Evolutionary conservation across 2,888 invertebrate genomes (phyloP).

Genomic region (Linnaemya vulpina): DNA sequence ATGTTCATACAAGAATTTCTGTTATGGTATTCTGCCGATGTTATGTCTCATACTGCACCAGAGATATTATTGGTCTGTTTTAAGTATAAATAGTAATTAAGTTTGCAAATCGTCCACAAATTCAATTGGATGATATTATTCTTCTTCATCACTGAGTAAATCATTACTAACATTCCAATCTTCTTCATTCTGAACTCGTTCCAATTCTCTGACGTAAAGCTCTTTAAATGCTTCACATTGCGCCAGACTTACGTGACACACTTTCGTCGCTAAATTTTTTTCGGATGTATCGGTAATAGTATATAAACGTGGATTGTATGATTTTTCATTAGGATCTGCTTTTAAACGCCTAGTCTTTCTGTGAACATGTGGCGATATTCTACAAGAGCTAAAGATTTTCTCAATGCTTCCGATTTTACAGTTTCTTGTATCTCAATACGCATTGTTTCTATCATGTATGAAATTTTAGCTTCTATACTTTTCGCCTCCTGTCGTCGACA

Average conservation of each 20-base stretch:
- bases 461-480: conserved; percentile 78
- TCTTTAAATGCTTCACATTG: conserved; percentile 82
- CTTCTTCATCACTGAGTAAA: conserved; percentile 59
- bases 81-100: no score
- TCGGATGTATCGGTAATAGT: conserved; percentile 82
- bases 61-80: no score
- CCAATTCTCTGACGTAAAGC: conserved; percentile 77
- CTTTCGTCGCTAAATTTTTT: conserved; percentile 81
- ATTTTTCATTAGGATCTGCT: conserved; percentile 80
- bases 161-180: conserved; percentile 71
- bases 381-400: conserved; percentile 77
- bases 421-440: conserved; percentile 81
- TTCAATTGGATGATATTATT: neutral
- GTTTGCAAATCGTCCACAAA: no score
- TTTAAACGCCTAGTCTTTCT: conserved; percentile 80
- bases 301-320: conserved; percentile 80
- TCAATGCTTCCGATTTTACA: conserved; percentile 80
- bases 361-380: conserved; percentile 81
- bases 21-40: no score
- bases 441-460: conserved; percentile 80
- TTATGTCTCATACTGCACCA: no score
- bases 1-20: no score
- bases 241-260: conserved; percentile 79
- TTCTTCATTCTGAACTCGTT: conserved; percentile 64
- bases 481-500: conserved; percentile 75